These are phyloP conservation scores for Micromesistius poutassou DNA, from an alignment of 2,797 vertebrate genomes.

Conservation along the genomic window DNA sequence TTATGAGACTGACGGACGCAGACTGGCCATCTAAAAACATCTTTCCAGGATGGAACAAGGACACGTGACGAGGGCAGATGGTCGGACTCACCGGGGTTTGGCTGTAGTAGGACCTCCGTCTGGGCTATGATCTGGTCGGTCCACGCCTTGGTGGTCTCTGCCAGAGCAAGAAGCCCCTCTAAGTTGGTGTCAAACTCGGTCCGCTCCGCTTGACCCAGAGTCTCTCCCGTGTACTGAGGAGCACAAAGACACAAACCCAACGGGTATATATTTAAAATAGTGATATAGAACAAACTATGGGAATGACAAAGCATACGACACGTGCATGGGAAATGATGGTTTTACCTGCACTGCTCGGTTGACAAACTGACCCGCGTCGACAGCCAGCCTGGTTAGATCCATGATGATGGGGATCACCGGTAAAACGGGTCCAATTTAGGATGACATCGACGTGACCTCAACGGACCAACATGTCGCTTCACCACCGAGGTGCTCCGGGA, in stretches of 20 bases:
- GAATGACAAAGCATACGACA: background rate
- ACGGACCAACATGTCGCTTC: background rate
- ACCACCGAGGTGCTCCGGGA: background rate
- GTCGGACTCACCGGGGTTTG: constrained; percentile 84
- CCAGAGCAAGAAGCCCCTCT: constrained; percentile 85
- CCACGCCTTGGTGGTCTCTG: constrained; percentile 88
- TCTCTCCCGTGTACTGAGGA: constrained; percentile 90
- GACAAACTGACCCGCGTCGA: constrained; percentile 88
- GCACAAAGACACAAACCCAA: background rate
- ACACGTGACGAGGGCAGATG: constrained; percentile 8
- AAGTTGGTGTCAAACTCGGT: constrained; percentile 87
- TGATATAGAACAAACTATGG: background rate
- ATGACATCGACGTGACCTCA: background rate
- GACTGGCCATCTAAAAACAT: constrained; percentile 16
- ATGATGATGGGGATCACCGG: constrained; percentile 66
- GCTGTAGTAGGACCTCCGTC: constrained; percentile 90
- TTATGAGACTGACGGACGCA: background rate
- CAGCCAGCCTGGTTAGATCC: constrained; percentile 88
- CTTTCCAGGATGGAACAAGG: background rate
- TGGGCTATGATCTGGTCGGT: constrained; percentile 93
- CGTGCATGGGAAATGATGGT: background rate
- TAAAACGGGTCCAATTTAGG: background rate
- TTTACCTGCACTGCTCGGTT: constrained; percentile 87
- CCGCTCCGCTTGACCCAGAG: constrained; percentile 87
- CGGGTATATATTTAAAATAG: background rate